Base-by-base conservation (phyloP, 2,113 vertebrate genomes). In the Ammospiza nelsoni region DNA sequence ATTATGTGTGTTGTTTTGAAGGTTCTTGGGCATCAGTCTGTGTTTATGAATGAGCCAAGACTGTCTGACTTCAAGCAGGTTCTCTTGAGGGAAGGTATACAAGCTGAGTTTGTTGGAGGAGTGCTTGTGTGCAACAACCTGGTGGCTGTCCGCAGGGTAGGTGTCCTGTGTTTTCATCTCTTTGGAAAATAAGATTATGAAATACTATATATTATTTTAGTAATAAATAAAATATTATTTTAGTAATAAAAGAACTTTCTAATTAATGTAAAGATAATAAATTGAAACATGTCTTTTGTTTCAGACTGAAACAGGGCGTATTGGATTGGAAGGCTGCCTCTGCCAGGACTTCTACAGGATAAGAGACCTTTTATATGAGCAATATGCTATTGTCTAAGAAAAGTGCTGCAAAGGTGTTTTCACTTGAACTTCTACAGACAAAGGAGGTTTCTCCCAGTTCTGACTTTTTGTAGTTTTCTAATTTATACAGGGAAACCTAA, bases 51-150 rank as follows among this genome's bases (percentile, higher is more conserved):
- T 67, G 99, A 99, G 96, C 99, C 99, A 24, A 98, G 99, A 39
- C 97, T 99, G 17, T 99, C 99, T 23, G 99, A 99, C 98, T 99
- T 99, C 97, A 99, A 99, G 96, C 99, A 99, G 97, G 99, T 99
- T 91, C 98, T 99, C 62, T 94, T 99, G 91, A 97, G 99, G 80
- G 99, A 99, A 89, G 99, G 99, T 46, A 99, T 99, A 90, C 99
- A 99, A 97, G 99, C 99, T 3, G 99, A 99, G 84, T 99, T 99
- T 97, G 99, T 99, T 46, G 99, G 99, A 31, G 99, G 99, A 46
- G 99, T 99, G 29, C 98, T 99, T 31, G 99, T 99, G 27, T 99
- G 99, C 97, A 99, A 99, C 98, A 99, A 99, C 93, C 97, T 99
- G 97, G 99, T 99, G n/a, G 99, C 99, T 24, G 99, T 99, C 87